These are phyloP conservation scores for Phymatocera aterrima DNA, from an alignment of 2,888 invertebrate genomes.

Conservation along the genomic window DNA sequence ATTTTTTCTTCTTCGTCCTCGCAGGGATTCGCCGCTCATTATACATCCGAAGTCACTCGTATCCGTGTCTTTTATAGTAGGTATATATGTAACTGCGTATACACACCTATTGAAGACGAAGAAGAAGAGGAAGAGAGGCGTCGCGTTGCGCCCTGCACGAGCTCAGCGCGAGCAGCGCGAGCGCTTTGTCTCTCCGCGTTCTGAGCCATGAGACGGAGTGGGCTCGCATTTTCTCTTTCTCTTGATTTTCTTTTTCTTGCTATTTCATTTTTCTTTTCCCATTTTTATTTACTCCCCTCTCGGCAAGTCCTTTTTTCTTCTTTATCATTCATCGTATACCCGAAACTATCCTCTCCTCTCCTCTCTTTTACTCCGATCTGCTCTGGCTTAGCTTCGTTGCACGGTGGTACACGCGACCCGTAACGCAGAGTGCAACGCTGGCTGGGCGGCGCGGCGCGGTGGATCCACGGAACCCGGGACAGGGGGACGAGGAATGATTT, in stretches of 20 bases:
- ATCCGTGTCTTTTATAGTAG: neutral
- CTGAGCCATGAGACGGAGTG: neutral
- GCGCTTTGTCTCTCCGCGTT: conserved; percentile 53
- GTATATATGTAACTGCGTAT: neutral
- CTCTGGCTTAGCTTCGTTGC: too few relatives aligned
- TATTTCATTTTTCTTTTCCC: too few relatives aligned
- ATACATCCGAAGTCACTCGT: neutral
- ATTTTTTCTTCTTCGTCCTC: neutral
- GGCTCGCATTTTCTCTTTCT: conserved; percentile 28
- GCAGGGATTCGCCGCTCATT: neutral
- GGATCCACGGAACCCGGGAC: too few relatives aligned
- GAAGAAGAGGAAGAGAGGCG: neutral
- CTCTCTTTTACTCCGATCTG: too few relatives aligned
- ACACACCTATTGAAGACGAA: neutral
- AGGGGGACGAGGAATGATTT: conserved; percentile 63
- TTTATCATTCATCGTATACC: too few relatives aligned
- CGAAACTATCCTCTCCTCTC: too few relatives aligned
- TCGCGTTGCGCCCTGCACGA: neutral
- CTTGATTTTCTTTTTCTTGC: conserved; percentile 29
- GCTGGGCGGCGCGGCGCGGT: too few relatives aligned
- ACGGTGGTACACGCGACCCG: too few relatives aligned
- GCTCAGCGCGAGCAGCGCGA: conserved; percentile 45
- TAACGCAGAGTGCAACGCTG: too few relatives aligned
- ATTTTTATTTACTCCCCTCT: too few relatives aligned
- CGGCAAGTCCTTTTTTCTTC: too few relatives aligned